Evolutionary conservation across 2,797 vertebrate species (phyloP).

Genomic region (Moxostoma hubbsi): DNA sequence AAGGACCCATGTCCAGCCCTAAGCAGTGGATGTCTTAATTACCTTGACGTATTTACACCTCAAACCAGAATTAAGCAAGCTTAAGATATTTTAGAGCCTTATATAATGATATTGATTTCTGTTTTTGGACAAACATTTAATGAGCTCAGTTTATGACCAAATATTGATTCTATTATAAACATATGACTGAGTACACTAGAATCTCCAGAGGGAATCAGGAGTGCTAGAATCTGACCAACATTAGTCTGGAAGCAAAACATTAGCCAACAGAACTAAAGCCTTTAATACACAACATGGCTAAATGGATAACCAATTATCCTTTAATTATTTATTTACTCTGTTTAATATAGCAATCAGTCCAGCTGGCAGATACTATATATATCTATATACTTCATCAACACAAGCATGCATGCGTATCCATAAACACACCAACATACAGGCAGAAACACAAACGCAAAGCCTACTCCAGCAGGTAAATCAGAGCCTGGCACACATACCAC

Average conservation of each 20-base stretch:
- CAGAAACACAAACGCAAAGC: conserved; percentile 22
- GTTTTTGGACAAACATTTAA: conserved; percentile 9
- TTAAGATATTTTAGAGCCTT: conserved; percentile 7
- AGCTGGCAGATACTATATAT: conserved; percentile 67
- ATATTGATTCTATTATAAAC: background rate
- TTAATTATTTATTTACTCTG: conserved; percentile 26
- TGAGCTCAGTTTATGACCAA: background rate
- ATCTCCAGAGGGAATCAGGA: background rate
- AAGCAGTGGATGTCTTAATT: too few species aligned
- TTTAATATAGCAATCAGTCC: conserved; percentile 76
- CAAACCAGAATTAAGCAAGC: background rate
- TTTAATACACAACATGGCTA: conserved; percentile 19
- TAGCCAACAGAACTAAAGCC: conserved; percentile 2
- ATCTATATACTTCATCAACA: conserved; percentile 35
- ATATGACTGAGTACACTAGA: background rate
- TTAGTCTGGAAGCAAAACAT: conserved; percentile 1
- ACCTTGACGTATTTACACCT: too few species aligned
- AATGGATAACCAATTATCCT: conserved; percentile 10
- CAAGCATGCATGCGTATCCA: conserved; percentile 16
- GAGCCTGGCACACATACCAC: conserved; percentile 9
- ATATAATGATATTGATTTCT: background rate
- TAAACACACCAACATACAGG: conserved; percentile 32
- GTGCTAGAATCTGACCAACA: background rate
- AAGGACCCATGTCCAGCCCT: too few species aligned
- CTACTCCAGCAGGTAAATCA: conserved; percentile 33